A percentile compares a stretch with the other conserved stretches of the same genome.
Conservation (phyloP, 2,797 vertebrate genomes). For the Podargus strigoides region DNA sequence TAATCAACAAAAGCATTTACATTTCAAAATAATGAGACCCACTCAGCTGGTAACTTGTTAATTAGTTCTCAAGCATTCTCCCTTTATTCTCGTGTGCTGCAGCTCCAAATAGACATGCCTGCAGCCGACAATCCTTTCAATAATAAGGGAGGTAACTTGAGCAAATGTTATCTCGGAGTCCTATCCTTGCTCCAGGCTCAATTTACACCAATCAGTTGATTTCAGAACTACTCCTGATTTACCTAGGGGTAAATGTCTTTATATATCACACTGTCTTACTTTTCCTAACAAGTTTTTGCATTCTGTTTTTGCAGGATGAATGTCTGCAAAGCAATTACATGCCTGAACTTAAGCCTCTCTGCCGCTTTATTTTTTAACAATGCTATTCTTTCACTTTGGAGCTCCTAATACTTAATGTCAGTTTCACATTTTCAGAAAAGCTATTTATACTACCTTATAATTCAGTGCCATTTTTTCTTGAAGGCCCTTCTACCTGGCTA, state of each 20-base stretch:
- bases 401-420: neutral
- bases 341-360: neutral
- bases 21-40: conserved; percentile 44
- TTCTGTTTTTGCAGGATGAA: neutral
- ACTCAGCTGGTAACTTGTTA: conserved; percentile 20
- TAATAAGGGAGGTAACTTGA: neutral
- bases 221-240: neutral
- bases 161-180: neutral
- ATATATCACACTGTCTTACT: neutral
- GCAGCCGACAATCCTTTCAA: neutral
- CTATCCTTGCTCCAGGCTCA: neutral
- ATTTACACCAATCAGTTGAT: neutral
- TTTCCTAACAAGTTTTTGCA: neutral
- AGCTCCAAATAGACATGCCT: neutral
- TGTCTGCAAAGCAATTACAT: neutral
- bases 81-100: neutral
- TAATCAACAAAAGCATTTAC: conserved; percentile 49
- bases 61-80: conserved; percentile 11
- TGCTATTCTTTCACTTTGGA: neutral
- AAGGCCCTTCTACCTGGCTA: neutral
- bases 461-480: neutral
- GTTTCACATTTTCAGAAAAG: neutral
- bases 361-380: neutral
- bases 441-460: neutral
- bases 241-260: neutral